A percentile compares a stretch with the other conserved stretches of the same genome.
Conservation (phyloP, 2,113 vertebrate genomes). For the Muntiacus muntjak region DNA sequence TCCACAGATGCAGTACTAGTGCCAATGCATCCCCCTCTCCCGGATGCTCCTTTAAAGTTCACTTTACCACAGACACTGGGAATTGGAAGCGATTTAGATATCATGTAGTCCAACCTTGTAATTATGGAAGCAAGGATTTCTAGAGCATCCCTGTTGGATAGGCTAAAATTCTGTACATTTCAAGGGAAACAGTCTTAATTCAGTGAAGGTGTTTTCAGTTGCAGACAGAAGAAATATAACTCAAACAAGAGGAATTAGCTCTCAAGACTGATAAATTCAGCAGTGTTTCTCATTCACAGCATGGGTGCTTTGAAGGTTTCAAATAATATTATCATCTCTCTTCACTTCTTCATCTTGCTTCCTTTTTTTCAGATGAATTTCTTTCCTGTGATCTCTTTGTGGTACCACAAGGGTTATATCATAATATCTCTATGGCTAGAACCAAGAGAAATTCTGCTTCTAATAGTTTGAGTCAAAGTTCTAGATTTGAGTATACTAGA, state of each 20-base stretch:
- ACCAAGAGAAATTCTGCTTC: neutral
- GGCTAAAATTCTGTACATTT: neutral
- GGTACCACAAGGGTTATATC: neutral
- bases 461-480: neutral
- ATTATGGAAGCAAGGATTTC: neutral
- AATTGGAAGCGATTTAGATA: neutral
- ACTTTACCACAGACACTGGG: neutral
- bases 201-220: neutral
- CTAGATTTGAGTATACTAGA: neutral
- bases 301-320: neutral
- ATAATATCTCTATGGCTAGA: neutral
- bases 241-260: neutral
- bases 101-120: neutral
- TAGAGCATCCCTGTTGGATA: neutral
- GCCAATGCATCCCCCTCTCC: neutral
- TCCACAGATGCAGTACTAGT: neutral
- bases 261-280: neutral
- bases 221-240: neutral
- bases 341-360: neutral
- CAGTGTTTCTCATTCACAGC: neutral
- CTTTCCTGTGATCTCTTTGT: neutral
- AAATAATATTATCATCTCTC: neutral
- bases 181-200: neutral
- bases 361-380: neutral
- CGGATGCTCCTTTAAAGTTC: constrained; percentile 23